Base-by-base conservation (phyloP, 2,888 invertebrate species). In the Uloborus plumipes region DNA sequence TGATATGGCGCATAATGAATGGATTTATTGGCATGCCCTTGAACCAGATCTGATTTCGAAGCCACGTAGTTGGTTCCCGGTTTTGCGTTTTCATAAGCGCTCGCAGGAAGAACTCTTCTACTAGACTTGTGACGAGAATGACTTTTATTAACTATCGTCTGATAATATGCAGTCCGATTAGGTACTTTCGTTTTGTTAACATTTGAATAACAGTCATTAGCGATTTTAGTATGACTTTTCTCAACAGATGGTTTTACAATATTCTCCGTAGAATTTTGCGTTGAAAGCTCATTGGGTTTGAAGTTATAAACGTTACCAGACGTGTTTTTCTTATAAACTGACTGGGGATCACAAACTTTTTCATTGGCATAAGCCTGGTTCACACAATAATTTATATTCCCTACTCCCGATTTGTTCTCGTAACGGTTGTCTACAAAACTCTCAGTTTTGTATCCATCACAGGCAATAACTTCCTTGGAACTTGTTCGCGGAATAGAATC, bases 311-410 rank as follows among this genome's bases (percentile, higher is more conserved):
- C 70, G 49, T 55, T 77, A 53, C 50, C 73, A 11, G 72, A 50
- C 55, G 20, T 69, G 0, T 53, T 20, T 58, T 80, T 80, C 50
- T 80, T 74, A 51, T 66, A 80, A 47, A 74, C 50, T 39, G 58
- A 53, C 53, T 71, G 72, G 15, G 80, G 80, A 80, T 80, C 80
- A 74, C 74, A 80, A 61, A 69, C 51, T 80, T 80, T 80, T n/a
- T 80, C 80, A 58, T 79, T 77, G n/a, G 76, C 47, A 20, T 61
- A 77, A 15, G 70, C 62, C n/a, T 76, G 76, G 18, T 50, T 18
- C 6, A 66, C 67, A 51, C 70, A 69, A 51, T 73, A 73, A 49
- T 53, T 74, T 50, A 80, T 69, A 50, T 80, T 69, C 20, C 55
- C 47, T 16, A 50, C 49, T 26, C 50, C 59, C 3, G 50, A 31